Conservation (phyloP, 2,888 invertebrate species). For the Lymantria monacha region DNA sequence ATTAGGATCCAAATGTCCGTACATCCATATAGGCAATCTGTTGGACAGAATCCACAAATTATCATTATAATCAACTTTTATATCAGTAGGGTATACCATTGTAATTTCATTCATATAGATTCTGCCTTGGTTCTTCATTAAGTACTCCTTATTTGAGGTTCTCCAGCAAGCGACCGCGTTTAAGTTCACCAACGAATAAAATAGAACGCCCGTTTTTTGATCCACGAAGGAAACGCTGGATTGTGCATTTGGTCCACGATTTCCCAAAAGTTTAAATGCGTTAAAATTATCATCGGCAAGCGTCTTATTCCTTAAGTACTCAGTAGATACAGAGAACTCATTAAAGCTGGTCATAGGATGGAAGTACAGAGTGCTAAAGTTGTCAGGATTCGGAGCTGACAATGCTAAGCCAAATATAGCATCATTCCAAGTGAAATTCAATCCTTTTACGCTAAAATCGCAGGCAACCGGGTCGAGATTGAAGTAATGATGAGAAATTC, state of each 20-base stretch:
- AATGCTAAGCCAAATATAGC: slow-evolving; percentile 89
- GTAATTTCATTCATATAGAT: slow-evolving; percentile 87
- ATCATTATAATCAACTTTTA: slow-evolving; percentile 87
- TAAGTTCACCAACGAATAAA: slow-evolving; percentile 88
- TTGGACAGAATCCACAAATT: slow-evolving; percentile 89
- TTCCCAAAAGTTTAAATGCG: slow-evolving; percentile 86
- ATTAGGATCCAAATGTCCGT: slow-evolving; percentile 81
- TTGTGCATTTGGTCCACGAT: slow-evolving; percentile 87
- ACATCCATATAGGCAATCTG: slow-evolving; percentile 87
- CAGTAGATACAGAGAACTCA: slow-evolving; percentile 89
- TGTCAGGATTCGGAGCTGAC: slow-evolving; percentile 84
- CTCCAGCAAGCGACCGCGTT: slow-evolving; percentile 91
- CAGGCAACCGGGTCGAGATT: slow-evolving; percentile 87
- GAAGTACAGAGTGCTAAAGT: slow-evolving; percentile 88
- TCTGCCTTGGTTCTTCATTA: slow-evolving; percentile 86
- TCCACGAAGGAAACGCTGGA: slow-evolving; percentile 88
- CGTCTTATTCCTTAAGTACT: slow-evolving; percentile 83
- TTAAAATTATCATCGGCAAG: slow-evolving; percentile 81
- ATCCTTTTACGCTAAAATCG: slow-evolving; percentile 87
- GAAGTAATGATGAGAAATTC: slow-evolving; percentile 87
- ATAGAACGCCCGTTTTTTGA: slow-evolving; percentile 86
- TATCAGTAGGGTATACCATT: slow-evolving; percentile 89
- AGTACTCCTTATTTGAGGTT: slow-evolving; percentile 85
- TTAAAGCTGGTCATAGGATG: slow-evolving; percentile 90
- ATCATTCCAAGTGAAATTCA: slow-evolving; percentile 88